Evolutionary conservation across 2,888 invertebrate species (phyloP).

Genomic region (Temnothorax ravouxi): DNA sequence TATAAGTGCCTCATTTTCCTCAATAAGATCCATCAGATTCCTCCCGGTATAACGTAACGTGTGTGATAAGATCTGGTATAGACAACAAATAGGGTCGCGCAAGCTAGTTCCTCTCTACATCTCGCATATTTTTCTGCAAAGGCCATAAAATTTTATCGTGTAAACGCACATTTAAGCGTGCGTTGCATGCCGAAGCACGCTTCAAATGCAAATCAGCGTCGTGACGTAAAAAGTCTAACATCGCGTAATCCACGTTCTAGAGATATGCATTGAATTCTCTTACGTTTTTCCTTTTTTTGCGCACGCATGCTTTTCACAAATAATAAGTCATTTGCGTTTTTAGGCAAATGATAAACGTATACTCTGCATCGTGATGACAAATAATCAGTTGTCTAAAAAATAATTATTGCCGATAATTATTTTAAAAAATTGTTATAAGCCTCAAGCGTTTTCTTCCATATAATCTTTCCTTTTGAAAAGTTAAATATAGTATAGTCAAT

Average conservation of each 20-base stretch:
- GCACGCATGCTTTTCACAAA: background rate
- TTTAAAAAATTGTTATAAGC: background rate
- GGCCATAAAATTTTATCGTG: constrained; percentile 22
- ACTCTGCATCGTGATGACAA: background rate
- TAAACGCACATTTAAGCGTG: background rate
- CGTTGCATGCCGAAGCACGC: background rate
- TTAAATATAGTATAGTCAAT: constrained; percentile 64
- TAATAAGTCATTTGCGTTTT: background rate
- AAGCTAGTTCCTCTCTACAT: constrained; percentile 12
- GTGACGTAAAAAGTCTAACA: constrained; percentile 7
- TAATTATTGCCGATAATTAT: background rate
- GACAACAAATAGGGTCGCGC: constrained; percentile 29
- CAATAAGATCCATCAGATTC: constrained; percentile 58
- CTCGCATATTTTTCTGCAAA: constrained; percentile 17
- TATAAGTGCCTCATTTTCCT: constrained; percentile 32
- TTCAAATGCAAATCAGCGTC: constrained; percentile 29
- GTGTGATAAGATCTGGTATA: constrained; percentile 38
- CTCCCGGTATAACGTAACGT: constrained; percentile 53
- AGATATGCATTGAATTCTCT: no score
- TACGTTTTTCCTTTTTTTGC: background rate
- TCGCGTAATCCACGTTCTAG: background rate
- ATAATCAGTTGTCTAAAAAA: background rate
- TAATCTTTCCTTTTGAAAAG: constrained; percentile 65
- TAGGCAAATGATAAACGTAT: background rate
- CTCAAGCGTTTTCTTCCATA: background rate